Conservation (phyloP, 2,888 invertebrate genomes). For the Chelonus formosanus region DNA sequence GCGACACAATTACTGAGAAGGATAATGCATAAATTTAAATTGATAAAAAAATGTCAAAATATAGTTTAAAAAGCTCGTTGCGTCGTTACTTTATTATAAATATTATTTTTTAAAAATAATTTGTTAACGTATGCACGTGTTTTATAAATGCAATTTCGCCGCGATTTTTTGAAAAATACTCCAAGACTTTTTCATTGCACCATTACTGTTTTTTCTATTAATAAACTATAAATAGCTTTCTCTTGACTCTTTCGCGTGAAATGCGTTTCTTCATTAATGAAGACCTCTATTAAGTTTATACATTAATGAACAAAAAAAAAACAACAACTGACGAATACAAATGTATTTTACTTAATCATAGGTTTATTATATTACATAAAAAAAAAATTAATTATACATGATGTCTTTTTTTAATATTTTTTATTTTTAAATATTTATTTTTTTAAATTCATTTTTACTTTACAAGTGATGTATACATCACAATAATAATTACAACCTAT, state of each 20-base stretch:
- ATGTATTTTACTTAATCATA: constrained; percentile 27
- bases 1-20: constrained; percentile 20
- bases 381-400: constrained; percentile 15
- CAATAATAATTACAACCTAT: no score
- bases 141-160: background rate
- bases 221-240: constrained; percentile 16
- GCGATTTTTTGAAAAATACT: constrained; percentile 2
- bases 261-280: background rate
- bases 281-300: constrained; percentile 5
- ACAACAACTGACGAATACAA: background rate
- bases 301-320: background rate
- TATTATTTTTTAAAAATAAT: constrained; percentile 7
- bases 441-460: constrained; percentile 12
- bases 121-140: no score
- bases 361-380: constrained; percentile 27
- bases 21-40: constrained; percentile 4
- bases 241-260: constrained; percentile 19
- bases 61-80: constrained; percentile 4
- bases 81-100: background rate
- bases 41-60: constrained; percentile 4
- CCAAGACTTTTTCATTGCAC: constrained; percentile 17
- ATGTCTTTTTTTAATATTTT: background rate
- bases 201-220: constrained; percentile 16
- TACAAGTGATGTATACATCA: background rate
- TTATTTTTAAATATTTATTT: constrained; percentile 2